Evolutionary conservation across 2,888 invertebrate genomes (phyloP).

Genomic region (Rosalia funebris): DNA sequence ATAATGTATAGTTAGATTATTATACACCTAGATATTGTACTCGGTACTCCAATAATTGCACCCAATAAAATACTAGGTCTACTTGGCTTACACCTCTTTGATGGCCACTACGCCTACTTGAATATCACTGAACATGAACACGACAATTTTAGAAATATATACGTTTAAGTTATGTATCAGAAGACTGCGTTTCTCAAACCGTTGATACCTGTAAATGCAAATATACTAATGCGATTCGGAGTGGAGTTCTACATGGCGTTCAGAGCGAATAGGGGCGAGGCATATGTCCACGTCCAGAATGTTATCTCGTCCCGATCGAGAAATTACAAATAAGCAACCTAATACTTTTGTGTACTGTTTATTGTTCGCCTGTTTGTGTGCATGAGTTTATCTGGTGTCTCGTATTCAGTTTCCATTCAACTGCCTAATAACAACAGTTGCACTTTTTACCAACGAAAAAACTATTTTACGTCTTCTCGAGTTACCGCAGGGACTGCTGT

Average conservation of each 20-base stretch:
- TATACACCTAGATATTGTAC: too few relatives aligned
- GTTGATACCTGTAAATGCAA: background rate
- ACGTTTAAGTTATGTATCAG: too few relatives aligned
- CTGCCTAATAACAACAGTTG: constrained; percentile 39
- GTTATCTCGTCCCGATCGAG: constrained; percentile 44
- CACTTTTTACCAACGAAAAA: constrained; percentile 39
- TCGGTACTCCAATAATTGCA: too few relatives aligned
- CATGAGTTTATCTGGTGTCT: constrained; percentile 40
- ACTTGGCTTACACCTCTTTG: too few relatives aligned
- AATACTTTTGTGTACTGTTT: constrained; percentile 44
- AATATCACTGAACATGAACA: too few relatives aligned
- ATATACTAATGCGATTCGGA: background rate
- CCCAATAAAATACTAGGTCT: too few relatives aligned
- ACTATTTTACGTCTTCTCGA: constrained; percentile 25
- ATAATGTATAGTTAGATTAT: too few relatives aligned
- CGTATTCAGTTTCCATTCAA: constrained; percentile 36
- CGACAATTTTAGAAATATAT: too few relatives aligned
- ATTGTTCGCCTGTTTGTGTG: constrained; percentile 43
- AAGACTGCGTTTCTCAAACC: too few relatives aligned
- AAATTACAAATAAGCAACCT: constrained; percentile 45
- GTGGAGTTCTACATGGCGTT: background rate
- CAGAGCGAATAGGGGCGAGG: constrained; percentile 1
- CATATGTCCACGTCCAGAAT: constrained; percentile 31
- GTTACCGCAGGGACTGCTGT: constrained; percentile 32
- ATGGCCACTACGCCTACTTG: too few relatives aligned